phyloP scores from a whole-genome alignment of 2,888 invertebrate genomes.

The Leucoptera coffeella region DNA sequence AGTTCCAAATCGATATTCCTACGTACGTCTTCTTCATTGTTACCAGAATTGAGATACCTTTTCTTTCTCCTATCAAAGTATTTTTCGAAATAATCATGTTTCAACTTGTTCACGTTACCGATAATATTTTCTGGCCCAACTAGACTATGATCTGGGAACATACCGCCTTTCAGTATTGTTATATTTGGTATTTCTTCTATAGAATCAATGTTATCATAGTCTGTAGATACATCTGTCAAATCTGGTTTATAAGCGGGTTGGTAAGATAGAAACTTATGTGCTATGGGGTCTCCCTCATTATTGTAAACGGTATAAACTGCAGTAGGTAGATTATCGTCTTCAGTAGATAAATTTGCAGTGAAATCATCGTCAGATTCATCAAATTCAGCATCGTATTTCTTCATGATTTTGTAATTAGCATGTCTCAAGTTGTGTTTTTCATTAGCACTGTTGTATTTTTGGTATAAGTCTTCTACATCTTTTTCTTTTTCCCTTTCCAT shows the following conservation, averaged over 20 bases:
- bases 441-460: constrained; percentile 34
- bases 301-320: constrained; percentile 41
- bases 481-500: constrained; percentile 17
- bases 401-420: constrained; percentile 41
- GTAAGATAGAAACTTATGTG: constrained; percentile 36
- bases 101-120: constrained; percentile 18
- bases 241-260: constrained; percentile 45
- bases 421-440: constrained; percentile 38
- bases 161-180: constrained; percentile 38
- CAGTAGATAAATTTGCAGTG: constrained; percentile 14
- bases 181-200: constrained; percentile 19
- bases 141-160: constrained; percentile 18
- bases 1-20: constrained; percentile 19
- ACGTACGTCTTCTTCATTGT: constrained; percentile 10
- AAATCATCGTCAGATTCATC: constrained; percentile 20
- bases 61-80: constrained; percentile 37
- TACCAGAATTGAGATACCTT: constrained; percentile 16
- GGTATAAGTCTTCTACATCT: constrained; percentile 24
- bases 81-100: constrained; percentile 39
- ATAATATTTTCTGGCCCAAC: constrained; percentile 17
- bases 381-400: constrained; percentile 26
- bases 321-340: constrained; percentile 26
- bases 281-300: constrained; percentile 42
- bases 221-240: constrained; percentile 18
- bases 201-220: constrained; percentile 13